Conservation (phyloP, 1,140 invertebrate species). For the Choristoneura fumiferana region DNA sequence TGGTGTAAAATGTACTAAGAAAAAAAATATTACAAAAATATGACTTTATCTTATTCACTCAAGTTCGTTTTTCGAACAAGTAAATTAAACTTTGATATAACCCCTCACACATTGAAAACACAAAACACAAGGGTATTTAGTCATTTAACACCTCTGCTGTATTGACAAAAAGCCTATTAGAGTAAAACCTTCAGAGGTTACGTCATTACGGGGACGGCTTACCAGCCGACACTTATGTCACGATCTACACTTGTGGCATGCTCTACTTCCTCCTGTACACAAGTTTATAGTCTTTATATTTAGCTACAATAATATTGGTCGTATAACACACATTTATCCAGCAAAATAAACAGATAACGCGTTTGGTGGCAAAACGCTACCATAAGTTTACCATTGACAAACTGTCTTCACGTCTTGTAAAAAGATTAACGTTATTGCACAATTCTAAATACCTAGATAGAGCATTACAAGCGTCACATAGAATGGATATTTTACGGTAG, state of each 20-base stretch:
- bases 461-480: too few species aligned
- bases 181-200: constrained; percentile 5
- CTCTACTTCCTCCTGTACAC: neutral
- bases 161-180: neutral
- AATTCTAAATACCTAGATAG: too few species aligned
- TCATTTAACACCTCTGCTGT: neutral
- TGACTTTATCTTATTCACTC: too few species aligned
- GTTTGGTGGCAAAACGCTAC: neutral
- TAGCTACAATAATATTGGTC: neutral
- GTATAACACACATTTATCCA: neutral
- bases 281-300: neutral
- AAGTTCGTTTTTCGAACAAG: too few species aligned
- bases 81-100: too few species aligned
- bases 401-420: too few species aligned
- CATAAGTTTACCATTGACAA: neutral
- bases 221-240: neutral
- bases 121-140: neutral
- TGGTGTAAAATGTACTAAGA: too few species aligned
- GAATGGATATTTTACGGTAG: too few species aligned
- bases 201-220: too few species aligned
- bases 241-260: neutral
- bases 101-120: too few species aligned
- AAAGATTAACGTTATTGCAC: too few species aligned
- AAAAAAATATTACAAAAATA: too few species aligned
- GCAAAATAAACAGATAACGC: constrained; percentile 6